Conservation (phyloP, 2,797 vertebrate species). For the Enteromius thamalakanensis region DNA sequence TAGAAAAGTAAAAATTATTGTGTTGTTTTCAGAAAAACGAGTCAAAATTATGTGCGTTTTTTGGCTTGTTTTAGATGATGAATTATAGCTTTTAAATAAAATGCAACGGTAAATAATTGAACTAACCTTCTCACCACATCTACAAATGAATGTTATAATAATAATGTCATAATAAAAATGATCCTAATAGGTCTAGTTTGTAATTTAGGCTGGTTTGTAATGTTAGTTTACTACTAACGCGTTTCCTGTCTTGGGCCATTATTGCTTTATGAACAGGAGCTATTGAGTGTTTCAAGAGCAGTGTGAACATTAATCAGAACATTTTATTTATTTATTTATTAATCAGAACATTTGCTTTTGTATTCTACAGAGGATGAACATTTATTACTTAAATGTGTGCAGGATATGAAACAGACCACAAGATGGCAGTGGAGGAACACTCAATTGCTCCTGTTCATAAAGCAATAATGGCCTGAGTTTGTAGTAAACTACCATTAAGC, state of each 20-base stretch:
- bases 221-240: too few species aligned
- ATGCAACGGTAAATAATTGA: not conserved
- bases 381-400: not conserved
- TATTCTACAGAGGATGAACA: not conserved
- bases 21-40: too few species aligned
- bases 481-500: not conserved
- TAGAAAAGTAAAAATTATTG: too few species aligned
- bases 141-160: not conserved
- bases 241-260: too few species aligned
- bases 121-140: not conserved
- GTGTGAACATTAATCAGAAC: too few species aligned
- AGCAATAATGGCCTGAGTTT: not conserved
- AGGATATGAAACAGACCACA: not conserved
- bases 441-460: not conserved
- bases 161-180: not conserved
- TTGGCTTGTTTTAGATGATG: too few species aligned
- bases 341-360: not conserved
- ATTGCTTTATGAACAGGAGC: too few species aligned
- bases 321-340: not conserved
- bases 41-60: too few species aligned
- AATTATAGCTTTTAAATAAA: not conserved
- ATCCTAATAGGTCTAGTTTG: not conserved
- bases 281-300: too few species aligned
- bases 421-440: constrained; percentile 44
- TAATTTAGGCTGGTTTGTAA: not conserved